Percentiles rank a stretch among this genome's conserved stretches.
phyloP scores from a whole-genome alignment of 2,888 invertebrate species.

The Temnothorax unifasciatus region DNA sequence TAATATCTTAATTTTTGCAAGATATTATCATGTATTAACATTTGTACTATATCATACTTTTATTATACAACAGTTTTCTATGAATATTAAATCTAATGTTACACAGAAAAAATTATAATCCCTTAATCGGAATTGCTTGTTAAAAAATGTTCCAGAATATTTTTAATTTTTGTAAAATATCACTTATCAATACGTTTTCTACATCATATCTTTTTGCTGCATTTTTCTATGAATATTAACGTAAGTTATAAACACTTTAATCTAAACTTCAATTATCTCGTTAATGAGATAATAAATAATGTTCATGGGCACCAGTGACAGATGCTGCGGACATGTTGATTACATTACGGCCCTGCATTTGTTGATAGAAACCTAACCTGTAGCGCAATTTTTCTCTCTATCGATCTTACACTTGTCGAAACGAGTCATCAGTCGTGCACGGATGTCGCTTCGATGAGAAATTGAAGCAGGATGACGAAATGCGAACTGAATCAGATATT shows the following conservation, averaged over 20 bases:
- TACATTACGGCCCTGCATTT: conserved; percentile 56
- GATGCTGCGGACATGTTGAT: background rate
- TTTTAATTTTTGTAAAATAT: background rate
- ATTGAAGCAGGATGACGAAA: conserved; percentile 72
- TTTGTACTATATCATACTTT: background rate
- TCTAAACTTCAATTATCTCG: background rate
- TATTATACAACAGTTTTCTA: background rate
- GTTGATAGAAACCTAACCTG: conserved; percentile 61
- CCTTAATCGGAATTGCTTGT: background rate
- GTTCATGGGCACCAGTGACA: background rate
- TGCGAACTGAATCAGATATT: conserved; percentile 84
- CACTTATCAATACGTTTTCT: background rate
- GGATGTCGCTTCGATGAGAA: background rate
- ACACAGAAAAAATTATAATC: background rate
- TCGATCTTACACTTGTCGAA: conserved; percentile 9
- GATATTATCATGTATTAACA: background rate
- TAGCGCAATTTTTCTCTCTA: background rate
- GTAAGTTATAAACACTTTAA: background rate
- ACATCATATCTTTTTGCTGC: background rate
- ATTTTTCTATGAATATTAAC: background rate
- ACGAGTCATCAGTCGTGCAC: background rate
- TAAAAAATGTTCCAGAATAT: no score
- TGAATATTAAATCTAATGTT: background rate
- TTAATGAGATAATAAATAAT: conserved; percentile 3
- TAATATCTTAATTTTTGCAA: background rate